Conservation (phyloP, 2,797 vertebrate genomes). For the Bradypodion pumilum region DNA sequence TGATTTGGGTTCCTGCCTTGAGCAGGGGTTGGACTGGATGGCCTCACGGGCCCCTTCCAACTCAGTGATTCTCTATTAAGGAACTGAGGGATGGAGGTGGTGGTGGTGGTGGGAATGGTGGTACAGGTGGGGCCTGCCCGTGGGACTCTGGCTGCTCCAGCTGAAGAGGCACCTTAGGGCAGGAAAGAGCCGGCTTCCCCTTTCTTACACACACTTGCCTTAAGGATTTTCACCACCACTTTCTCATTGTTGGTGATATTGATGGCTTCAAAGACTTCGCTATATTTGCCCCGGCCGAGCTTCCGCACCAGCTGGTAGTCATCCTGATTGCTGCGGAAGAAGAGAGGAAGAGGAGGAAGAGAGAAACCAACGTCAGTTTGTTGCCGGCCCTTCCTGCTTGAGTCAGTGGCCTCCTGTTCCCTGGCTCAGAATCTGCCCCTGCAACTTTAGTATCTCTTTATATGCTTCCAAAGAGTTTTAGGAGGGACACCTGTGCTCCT, state of each 20-base stretch:
- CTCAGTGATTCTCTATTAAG: no score
- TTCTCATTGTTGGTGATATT: constrained; percentile 87
- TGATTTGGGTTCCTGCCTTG: no score
- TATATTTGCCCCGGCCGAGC: constrained; percentile 85
- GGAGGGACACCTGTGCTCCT: background rate
- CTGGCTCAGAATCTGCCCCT: background rate
- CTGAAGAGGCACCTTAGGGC: no score
- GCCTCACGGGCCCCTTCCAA: no score
- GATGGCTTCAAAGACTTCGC: constrained; percentile 85
- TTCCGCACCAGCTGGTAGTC: constrained; percentile 85
- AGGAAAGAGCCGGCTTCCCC: no score
- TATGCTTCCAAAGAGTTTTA: background rate
- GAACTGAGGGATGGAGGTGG: no score
- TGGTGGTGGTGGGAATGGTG: no score
- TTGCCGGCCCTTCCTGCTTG: background rate
- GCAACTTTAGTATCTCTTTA: no score
- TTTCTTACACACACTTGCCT: constrained; percentile 70
- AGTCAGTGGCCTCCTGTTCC: no score
- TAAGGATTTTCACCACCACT: constrained; percentile 86
- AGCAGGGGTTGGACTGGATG: no score
- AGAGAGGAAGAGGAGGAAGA: background rate
- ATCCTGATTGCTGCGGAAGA: constrained; percentile 78
- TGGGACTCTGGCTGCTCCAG: no score
- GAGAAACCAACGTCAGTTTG: background rate
- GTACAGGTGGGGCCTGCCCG: no score